Percentiles rank a stretch among this genome's conserved stretches.
phyloP scores from a whole-genome alignment of 2,797 vertebrate species.

The Mormyrops boulengeri region DNA sequence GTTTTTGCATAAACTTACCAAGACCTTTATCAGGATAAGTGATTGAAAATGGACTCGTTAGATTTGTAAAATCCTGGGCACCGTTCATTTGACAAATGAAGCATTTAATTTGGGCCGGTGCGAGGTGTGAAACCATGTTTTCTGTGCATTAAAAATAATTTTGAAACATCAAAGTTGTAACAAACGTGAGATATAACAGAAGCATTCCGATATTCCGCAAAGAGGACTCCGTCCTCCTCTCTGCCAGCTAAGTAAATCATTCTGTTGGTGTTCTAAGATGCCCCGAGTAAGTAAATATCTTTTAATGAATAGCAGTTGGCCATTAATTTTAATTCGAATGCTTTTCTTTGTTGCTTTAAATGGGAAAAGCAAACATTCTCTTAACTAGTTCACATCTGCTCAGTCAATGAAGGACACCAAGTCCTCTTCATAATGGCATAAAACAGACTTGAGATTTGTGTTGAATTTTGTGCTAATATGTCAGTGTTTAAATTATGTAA shows the following conservation, averaged over 20 bases:
- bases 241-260: conserved; percentile 6
- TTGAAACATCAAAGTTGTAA: not conserved
- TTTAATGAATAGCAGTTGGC: conserved; percentile 13
- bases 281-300: conserved; percentile 11
- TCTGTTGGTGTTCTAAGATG: not conserved
- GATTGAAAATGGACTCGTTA: not conserved
- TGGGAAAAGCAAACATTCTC: conserved; percentile 19
- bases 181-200: not conserved
- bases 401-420: not conserved
- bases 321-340: conserved; percentile 20
- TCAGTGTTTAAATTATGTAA: not conserved
- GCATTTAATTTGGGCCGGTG: not conserved
- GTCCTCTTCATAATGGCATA: not conserved
- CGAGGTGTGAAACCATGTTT: not conserved
- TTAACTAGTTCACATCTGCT: conserved; percentile 16
- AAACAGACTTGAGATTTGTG: not conserved
- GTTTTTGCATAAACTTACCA: not conserved
- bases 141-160: not conserved
- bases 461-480: not conserved
- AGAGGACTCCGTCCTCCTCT: not conserved
- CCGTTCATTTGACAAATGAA: not conserved
- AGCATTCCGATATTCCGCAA: not conserved
- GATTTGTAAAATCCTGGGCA: not conserved
- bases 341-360: conserved; percentile 17
- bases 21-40: not conserved